phyloP scores from a whole-genome alignment of 2,113 vertebrate species.

The Notothenia rossii region DNA sequence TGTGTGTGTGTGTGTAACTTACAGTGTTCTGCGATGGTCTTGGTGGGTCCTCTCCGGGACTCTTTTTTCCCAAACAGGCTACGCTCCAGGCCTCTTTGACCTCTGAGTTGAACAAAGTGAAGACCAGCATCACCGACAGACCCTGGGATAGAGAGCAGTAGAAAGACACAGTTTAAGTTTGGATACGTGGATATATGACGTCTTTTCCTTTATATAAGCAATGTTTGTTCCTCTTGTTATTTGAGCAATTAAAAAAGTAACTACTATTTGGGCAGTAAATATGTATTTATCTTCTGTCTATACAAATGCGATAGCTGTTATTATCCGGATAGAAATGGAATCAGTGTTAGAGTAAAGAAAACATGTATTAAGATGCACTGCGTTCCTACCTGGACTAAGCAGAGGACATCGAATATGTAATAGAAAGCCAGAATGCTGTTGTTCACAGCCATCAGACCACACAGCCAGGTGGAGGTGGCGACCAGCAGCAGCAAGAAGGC shows the following conservation, averaged over 20 bases:
- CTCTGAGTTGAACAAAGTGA: conserved; percentile 94
- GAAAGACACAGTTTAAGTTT: conserved; percentile 1
- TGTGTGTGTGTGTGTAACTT: conserved; percentile 47
- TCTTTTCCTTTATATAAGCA: neutral
- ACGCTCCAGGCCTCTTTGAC: conserved; percentile 93
- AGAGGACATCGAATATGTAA: conserved; percentile 96
- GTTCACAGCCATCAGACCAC: conserved; percentile 98
- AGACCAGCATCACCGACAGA: conserved; percentile 90
- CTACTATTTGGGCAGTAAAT: neutral
- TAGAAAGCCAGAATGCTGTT: conserved; percentile 98
- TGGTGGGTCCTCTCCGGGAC: conserved; percentile 86
- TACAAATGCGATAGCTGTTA: neutral
- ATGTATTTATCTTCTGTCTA: neutral
- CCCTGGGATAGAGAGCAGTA: conserved; percentile 81
- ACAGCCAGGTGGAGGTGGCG: conserved; percentile 96
- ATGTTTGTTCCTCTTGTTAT: neutral
- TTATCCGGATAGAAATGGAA: neutral
- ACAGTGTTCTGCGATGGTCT: conserved; percentile 87
- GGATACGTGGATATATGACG: neutral
- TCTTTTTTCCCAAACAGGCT: conserved; percentile 91
- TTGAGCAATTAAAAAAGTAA: neutral
- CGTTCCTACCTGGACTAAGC: conserved; percentile 91
- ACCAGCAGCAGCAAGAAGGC: conserved; percentile 95
- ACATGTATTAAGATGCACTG: neutral
- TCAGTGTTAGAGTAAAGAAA: neutral